These are phyloP conservation scores for Sarcophilus harrisii DNA, from an alignment of 2,797 vertebrate species.

Conservation along the genomic window DNA sequence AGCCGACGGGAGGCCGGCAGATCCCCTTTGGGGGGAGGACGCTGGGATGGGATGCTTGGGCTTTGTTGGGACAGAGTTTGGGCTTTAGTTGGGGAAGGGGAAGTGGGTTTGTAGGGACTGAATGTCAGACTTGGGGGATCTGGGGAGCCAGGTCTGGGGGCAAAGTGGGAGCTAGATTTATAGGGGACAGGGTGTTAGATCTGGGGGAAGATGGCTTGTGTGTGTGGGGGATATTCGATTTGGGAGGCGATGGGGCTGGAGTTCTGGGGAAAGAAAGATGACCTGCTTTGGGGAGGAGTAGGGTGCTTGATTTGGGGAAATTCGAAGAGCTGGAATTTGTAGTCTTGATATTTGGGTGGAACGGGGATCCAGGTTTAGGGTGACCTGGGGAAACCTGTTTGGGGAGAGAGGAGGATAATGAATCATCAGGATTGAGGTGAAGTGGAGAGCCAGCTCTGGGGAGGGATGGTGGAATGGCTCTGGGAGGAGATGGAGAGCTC, in stretches of 20 bases:
- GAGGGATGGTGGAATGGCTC: constrained; percentile 5
- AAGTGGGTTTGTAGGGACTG: too few species aligned
- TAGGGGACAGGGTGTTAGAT: too few species aligned
- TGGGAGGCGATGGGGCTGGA: too few species aligned
- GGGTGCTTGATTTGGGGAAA: too few species aligned
- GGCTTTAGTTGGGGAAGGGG: background rate
- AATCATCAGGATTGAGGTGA: too few species aligned
- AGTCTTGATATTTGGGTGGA: background rate
- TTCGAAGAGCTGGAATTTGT: too few species aligned
- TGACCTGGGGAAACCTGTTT: constrained; percentile 32
- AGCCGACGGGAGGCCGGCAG: background rate
- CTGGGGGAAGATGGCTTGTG: too few species aligned
- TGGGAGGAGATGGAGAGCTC: constrained; percentile 15
- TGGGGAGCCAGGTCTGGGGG: too few species aligned
- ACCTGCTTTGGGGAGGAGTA: background rate
- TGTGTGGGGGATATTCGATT: too few species aligned
- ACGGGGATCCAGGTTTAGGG: constrained; percentile 35
- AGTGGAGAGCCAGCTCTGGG: constrained; percentile 18
- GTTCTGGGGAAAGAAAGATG: background rate
- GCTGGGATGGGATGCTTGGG: background rate
- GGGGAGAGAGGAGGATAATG: too few species aligned
- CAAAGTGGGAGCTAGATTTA: too few species aligned
- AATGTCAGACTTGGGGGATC: too few species aligned
- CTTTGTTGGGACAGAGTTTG: background rate
- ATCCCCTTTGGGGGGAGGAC: background rate